Conservation (phyloP, 2,113 vertebrate species). For the Tautogolabrus adspersus region DNA sequence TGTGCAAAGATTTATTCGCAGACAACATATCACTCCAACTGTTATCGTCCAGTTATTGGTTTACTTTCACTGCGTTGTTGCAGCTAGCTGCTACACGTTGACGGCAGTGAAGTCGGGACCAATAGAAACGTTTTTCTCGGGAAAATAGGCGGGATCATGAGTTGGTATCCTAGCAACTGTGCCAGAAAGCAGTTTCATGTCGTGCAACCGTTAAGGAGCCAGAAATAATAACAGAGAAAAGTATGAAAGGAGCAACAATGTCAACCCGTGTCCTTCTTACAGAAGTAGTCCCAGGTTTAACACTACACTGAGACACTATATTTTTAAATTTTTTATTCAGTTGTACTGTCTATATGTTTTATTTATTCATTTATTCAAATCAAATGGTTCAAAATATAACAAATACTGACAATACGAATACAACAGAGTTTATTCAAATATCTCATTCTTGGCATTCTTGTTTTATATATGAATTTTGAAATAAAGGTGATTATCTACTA, state of each 20-base stretch:
- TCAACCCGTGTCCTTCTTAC: no score
- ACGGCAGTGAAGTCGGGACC: slow-evolving; percentile 31
- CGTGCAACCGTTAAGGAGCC: slow-evolving; percentile 18
- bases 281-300: no score
- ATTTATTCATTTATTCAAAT: neutral
- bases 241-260: neutral
- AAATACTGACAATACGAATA: neutral
- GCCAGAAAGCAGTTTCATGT: slow-evolving; percentile 52
- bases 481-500: slow-evolving; percentile 6
- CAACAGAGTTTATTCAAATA: slow-evolving; percentile 26
- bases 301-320: no score
- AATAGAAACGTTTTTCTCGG: slow-evolving; percentile 28
- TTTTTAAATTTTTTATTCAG: neutral
- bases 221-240: neutral
- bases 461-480: neutral
- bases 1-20: neutral
- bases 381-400: neutral
- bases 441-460: slow-evolving; percentile 23
- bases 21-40: neutral
- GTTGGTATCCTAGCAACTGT: slow-evolving; percentile 39
- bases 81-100: slow-evolving; percentile 10
- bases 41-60: slow-evolving; percentile 24
- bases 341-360: neutral
- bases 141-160: slow-evolving; percentile 32
- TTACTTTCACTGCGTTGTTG: slow-evolving; percentile 44